Percentiles rank a stretch among this genome's conserved stretches.
Conservation (phyloP, 2,113 vertebrate species). For the Semicossyphus pulcher region DNA sequence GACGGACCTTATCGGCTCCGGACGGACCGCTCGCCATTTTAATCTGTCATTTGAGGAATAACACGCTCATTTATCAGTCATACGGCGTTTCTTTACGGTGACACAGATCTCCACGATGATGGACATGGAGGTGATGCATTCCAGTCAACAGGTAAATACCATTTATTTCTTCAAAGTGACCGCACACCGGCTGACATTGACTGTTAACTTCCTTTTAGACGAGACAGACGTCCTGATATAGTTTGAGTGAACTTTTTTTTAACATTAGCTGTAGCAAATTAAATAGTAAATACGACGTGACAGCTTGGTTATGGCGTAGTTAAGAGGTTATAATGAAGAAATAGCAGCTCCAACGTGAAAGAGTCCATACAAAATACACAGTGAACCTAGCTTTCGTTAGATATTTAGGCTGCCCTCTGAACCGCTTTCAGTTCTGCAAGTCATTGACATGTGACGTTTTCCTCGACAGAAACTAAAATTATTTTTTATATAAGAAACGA, state of each 20-base stretch:
- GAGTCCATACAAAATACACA: not conserved
- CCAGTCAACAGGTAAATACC: slow-evolving; percentile 83
- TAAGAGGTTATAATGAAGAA: not conserved
- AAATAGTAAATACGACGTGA: not conserved
- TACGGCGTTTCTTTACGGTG: slow-evolving; percentile 29
- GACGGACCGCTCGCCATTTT: slow-evolving; percentile 60
- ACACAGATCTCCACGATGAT: slow-evolving; percentile 73
- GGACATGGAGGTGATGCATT: slow-evolving; percentile 80
- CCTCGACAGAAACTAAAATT: slow-evolving; percentile 2
- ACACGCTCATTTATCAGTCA: slow-evolving; percentile 13
- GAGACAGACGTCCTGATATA: too few species aligned
- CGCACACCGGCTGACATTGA: not conserved
- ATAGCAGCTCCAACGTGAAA: not conserved
- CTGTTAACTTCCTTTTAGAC: not conserved
- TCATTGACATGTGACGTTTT: slow-evolving; percentile 60
- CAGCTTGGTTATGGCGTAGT: not conserved
- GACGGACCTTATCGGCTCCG: slow-evolving; percentile 39
- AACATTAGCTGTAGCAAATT: not conserved
- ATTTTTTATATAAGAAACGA: not conserved
- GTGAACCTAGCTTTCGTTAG: not conserved
- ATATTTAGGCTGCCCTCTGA: slow-evolving; percentile 9
- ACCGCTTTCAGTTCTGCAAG: slow-evolving; percentile 55
- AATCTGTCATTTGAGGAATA: slow-evolving; percentile 46
- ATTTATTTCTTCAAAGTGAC: not conserved
- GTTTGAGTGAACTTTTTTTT: slow-evolving; percentile 5